Conservation (phyloP, 1,140 invertebrate genomes). For the Rhysida immarginata region DNA sequence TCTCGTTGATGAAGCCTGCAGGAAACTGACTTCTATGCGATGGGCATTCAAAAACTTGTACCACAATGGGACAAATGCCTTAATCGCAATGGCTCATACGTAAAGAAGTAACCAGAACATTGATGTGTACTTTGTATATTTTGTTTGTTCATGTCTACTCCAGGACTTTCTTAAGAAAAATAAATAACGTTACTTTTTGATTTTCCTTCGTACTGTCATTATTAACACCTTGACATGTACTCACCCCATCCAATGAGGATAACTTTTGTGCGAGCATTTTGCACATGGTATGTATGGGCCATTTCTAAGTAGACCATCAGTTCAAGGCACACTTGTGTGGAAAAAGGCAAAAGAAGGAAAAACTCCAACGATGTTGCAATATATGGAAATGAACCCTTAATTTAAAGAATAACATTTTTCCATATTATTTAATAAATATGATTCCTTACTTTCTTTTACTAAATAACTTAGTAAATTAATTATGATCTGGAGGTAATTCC, state of each 20-base stretch:
- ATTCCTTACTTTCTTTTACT: neutral
- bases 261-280: slow-evolving; percentile 5
- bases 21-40: too few species aligned
- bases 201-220: too few species aligned
- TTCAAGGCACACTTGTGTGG: slow-evolving; percentile 8
- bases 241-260: slow-evolving; percentile 9
- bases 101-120: too few species aligned
- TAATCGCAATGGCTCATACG: too few species aligned
- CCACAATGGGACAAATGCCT: too few species aligned
- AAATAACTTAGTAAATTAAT: neutral
- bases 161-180: too few species aligned
- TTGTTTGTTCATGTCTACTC: too few species aligned
- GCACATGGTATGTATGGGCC: neutral
- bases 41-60: too few species aligned
- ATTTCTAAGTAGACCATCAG: slow-evolving; percentile 9
- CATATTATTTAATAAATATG: neutral
- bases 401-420: neutral
- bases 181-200: too few species aligned
- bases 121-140: too few species aligned
- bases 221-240: too few species aligned
- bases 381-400: slow-evolving; percentile 6
- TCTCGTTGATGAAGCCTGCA: too few species aligned
- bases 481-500: neutral
- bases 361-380: slow-evolving; percentile 4
- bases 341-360: slow-evolving; percentile 5